Evolutionary conservation across 2,113 vertebrate genomes (phyloP).

Genomic region (Heterotis niloticus): DNA sequence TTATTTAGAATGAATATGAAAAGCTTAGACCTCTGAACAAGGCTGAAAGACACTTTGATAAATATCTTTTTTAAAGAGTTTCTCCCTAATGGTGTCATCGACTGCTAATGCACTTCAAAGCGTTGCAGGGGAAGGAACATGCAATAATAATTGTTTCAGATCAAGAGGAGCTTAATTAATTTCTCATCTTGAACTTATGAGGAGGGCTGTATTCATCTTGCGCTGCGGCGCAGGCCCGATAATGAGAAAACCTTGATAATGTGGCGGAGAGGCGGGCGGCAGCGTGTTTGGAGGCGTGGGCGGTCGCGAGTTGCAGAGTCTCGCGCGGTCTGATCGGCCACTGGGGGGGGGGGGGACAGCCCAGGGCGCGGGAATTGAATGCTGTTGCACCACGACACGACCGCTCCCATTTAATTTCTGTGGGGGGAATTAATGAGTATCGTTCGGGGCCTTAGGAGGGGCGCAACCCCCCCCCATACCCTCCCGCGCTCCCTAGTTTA

Average conservation of each 20-base stretch:
- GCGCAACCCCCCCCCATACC: not conserved
- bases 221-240: not conserved
- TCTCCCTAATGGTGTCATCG: conserved; percentile 29
- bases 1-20: conserved; percentile 20
- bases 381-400: not conserved
- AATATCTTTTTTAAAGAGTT: conserved; percentile 16
- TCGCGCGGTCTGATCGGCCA: not conserved
- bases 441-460: not conserved
- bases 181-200: conserved; percentile 28
- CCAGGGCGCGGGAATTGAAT: conserved; percentile 18
- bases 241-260: conserved; percentile 16
- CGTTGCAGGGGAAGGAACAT: conserved; percentile 3
- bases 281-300: not conserved
- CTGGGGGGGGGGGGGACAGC: not conserved
- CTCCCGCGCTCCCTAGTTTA: not conserved
- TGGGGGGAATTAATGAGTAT: conserved; percentile 20
- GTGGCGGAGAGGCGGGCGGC: not conserved
- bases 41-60: conserved; percentile 20
- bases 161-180: conserved; percentile 30
- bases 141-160: conserved; percentile 31
- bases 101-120: conserved; percentile 22
- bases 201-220: conserved; percentile 23
- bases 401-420: conserved; percentile 25
- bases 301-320: not conserved
- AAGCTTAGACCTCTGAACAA: conserved; percentile 12